phyloP scores from a whole-genome alignment of 2,888 invertebrate genomes.

The Cataglyphis altisquamis region DNA sequence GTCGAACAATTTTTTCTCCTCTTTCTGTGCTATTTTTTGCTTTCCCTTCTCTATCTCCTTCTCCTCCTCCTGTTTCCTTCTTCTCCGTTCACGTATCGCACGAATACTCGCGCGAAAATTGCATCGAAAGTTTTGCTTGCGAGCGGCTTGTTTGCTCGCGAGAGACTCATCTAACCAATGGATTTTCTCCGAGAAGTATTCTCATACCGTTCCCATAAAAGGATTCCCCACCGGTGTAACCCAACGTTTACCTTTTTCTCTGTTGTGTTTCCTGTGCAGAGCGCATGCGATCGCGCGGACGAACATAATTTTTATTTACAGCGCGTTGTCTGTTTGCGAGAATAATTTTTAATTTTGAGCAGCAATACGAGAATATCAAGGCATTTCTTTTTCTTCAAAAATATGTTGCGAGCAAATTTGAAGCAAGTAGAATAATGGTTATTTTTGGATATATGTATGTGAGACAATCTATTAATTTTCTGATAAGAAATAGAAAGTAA shows the following conservation, averaged over 20 bases:
- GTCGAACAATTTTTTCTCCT: slow-evolving; percentile 59
- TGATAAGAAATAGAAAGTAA: not conserved
- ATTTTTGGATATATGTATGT: not conserved
- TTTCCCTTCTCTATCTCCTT: not conserved
- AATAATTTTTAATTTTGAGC: slow-evolving; percentile 41
- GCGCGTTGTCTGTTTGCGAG: slow-evolving; percentile 25
- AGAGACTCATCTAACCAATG: slow-evolving; percentile 46
- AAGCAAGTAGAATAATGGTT: not conserved
- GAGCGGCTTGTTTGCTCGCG: slow-evolving; percentile 56
- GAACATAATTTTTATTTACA: slow-evolving; percentile 25
- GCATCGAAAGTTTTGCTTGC: slow-evolving; percentile 56
- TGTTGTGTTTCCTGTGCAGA: slow-evolving; percentile 39
- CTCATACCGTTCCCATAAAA: slow-evolving; percentile 60
- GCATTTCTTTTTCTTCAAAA: not conserved
- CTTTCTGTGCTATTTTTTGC: slow-evolving; percentile 2
- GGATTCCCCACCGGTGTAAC: slow-evolving; percentile 51
- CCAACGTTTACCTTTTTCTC: slow-evolving; percentile 48
- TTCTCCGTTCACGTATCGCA: slow-evolving; percentile 16
- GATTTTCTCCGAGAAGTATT: slow-evolving; percentile 55
- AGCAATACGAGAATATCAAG: slow-evolving; percentile 4
- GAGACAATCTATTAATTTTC: not conserved
- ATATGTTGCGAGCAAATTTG: slow-evolving; percentile 18
- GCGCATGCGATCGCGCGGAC: slow-evolving; percentile 26
- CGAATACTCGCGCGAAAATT: slow-evolving; percentile 66
- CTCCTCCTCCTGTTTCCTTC: not conserved